Percentiles rank a stretch among this genome's conserved stretches.
Evolutionary conservation across 2,888 invertebrate genomes (phyloP).

Genomic region (Nysson spinosus): DNA sequence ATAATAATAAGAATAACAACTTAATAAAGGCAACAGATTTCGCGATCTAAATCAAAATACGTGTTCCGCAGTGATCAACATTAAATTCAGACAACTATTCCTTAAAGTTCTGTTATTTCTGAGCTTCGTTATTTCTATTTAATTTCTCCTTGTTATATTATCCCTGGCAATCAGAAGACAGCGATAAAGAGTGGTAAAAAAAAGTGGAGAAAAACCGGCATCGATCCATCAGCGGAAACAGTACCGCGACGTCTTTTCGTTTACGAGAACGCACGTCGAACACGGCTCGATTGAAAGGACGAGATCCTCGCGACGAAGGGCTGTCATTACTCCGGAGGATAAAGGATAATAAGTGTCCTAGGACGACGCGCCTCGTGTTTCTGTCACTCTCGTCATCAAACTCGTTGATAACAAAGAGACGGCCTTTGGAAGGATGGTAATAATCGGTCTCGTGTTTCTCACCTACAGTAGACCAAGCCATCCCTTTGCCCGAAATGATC

Average conservation of each 20-base stretch:
- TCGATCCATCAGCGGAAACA: slow-evolving; percentile 31
- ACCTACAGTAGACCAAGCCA: slow-evolving; percentile 85
- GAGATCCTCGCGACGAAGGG: slow-evolving; percentile 30
- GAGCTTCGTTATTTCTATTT: no score
- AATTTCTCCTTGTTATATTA: neutral
- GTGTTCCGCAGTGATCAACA: no score
- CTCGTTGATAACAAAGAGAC: slow-evolving; percentile 64
- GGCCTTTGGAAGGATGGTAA: slow-evolving; percentile 57
- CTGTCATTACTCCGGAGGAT: slow-evolving; percentile 33
- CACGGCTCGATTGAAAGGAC: slow-evolving; percentile 23
- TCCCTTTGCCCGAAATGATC: slow-evolving; percentile 94
- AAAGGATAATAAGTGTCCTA: slow-evolving; percentile 32
- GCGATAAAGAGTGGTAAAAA: neutral
- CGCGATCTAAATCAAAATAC: no score
- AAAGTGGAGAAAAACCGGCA: neutral
- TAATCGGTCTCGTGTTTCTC: slow-evolving; percentile 62
- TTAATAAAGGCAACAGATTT: no score
- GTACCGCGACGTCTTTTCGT: slow-evolving; percentile 43
- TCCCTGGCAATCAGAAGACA: neutral
- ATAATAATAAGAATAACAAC: no score
- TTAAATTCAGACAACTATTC: no score
- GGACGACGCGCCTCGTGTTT: slow-evolving; percentile 53
- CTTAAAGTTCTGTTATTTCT: no score
- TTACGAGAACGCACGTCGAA: slow-evolving; percentile 36
- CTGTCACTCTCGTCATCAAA: slow-evolving; percentile 62